Evolutionary conservation across 1,140 invertebrate species (phyloP), one percentile per base, ranked within the genome.

Genomic region (Formica selysi): DNA sequence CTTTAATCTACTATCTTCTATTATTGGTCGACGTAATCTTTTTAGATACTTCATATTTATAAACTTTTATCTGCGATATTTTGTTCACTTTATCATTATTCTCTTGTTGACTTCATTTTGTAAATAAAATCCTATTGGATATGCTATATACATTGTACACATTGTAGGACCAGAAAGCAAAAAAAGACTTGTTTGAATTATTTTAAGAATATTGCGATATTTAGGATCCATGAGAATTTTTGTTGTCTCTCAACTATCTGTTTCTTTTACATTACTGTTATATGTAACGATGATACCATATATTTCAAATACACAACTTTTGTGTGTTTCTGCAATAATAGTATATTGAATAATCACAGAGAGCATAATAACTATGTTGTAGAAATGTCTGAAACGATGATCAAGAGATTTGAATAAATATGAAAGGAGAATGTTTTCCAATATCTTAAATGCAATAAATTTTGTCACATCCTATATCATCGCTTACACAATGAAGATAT

Each of bases 121-220:
- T 83, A 83, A 83, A 73, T 83, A 83, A 62, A 74, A 62, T 83
- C 26, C 36, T 74, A 36, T 74, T 61, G 79, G 13, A 48, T 83
- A n/a, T 59, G 41, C 54, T 13, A 74, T 48, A 62, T 71, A 26
- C 68, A 51, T 51, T 29, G 41, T 57, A 78, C 44, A 85, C 74
- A 84, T 44, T 76, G 32, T 85, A 85, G 41, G 10, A 44, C 51
- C 57, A 85, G 8, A 41, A 85, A 54, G 41, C 57, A 36, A 70
- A 80, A 38, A 64, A 64, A 76, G 4, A 32, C 51, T 87, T 62
- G 29, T 86, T 86, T 64, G 13, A 65, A 86, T 73, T 79, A 80
- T 16, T 48, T 79, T 71, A 78, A 2, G 7, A 26, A 64, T 22
- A 41, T 41, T 59, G 38, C 11, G 11, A 54, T 76, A 41, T 74